Evolutionary conservation across 2,113 vertebrate species (phyloP), one percentile per base, ranked within the genome.

Genomic region (Psettodes erumei): DNA sequence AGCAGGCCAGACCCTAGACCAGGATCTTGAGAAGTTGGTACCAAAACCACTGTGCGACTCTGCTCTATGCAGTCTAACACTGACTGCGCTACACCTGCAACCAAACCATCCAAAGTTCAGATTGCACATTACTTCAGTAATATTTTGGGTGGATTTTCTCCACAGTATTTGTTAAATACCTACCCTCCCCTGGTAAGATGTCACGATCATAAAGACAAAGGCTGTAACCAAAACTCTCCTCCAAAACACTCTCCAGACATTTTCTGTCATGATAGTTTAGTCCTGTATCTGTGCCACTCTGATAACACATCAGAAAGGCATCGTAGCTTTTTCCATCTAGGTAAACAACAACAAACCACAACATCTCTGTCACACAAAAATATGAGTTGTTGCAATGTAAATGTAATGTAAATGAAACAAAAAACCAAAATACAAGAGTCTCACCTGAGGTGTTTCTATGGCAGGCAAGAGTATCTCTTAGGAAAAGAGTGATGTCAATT

Each of bases 41-140:
- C 87, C 68, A 98, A 88, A 77, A 98, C 93, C 79, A 98, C 87
- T 6, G 95, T 90, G 84, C 95, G 91, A 77, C 96, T 97, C 88
- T 93, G 93, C 72, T 95, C 90, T 75, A 96, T 91, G 51, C 94
- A 82, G 28, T 95, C 94, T 28, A 96, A 82, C 79, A 97, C 92
- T 47, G 95, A 95, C 56, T 97, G 94, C 2, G 94, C 86, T 47
- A 88, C 23, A 5, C 95, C 97, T 91, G 83, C 67, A 79, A 77
- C 3, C 23, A 61, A 50, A 77, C 3, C 23, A 61, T 45, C 5
- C 43, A 67, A 23, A 81, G 27, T 77, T 63, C 88, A 71, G 2
- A 55, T 48, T 40, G n/a, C 4, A 19, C 2, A 21, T 38, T 0
- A 15, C 1, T 11, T 45, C 6, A 37, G 6, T 4, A 1, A 3